phyloP scores from a whole-genome alignment of 92 coral and sea anemone genomes.

The Ricordea florida region DNA sequence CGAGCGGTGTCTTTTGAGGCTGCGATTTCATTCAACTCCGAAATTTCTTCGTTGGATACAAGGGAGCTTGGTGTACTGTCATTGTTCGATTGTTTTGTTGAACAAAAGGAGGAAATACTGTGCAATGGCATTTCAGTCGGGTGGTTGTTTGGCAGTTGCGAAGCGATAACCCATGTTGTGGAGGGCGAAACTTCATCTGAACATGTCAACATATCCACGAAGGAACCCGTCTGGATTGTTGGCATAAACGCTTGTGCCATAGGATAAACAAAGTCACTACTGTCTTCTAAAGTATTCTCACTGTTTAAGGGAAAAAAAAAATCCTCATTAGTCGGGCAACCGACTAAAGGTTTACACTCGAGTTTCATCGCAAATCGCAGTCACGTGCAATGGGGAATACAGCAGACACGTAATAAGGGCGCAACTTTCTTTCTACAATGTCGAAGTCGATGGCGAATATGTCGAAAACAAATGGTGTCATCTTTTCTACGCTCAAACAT shows the following conservation, averaged over 20 bases:
- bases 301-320: constrained; percentile 4
- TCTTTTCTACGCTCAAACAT: too few species aligned
- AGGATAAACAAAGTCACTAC: neutral
- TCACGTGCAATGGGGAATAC: too few species aligned
- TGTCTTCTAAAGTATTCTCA: neutral
- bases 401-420: too few species aligned
- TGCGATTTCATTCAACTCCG: constrained; percentile 10
- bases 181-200: constrained; percentile 1
- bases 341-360: too few species aligned
- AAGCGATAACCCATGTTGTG: neutral
- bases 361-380: too few species aligned
- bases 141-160: neutral
- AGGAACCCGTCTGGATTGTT: constrained; percentile 8
- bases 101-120: neutral
- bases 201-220: constrained; percentile 3
- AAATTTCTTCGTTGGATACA: constrained; percentile 14
- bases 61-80: constrained; percentile 8
- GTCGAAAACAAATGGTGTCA: too few species aligned
- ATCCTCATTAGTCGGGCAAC: too few species aligned
- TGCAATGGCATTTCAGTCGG: neutral
- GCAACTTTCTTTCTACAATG: too few species aligned
- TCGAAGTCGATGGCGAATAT: too few species aligned
- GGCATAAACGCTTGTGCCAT: constrained; percentile 15
- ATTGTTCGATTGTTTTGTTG: neutral
- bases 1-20: constrained; percentile 29